Evolutionary conservation across 2,113 vertebrate genomes (phyloP).

Genomic region (Siniperca chuatsi): DNA sequence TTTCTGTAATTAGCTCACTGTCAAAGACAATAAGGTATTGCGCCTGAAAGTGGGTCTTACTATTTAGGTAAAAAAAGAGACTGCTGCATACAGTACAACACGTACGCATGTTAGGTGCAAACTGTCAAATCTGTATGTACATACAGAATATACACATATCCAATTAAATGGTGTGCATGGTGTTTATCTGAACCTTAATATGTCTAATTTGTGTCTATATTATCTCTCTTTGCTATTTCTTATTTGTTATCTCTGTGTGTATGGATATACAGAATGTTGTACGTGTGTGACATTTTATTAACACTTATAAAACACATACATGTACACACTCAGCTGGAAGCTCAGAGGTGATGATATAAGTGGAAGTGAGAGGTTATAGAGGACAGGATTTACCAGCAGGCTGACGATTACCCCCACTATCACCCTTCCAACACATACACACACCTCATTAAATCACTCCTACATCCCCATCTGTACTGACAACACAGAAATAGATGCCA

Average conservation of each 20-base stretch:
- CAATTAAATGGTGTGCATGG: background rate
- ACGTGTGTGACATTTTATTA: constrained; percentile 56
- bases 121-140: constrained; percentile 5
- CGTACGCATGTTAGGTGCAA: background rate
- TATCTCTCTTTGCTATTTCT: background rate
- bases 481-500: constrained; percentile 57
- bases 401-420: constrained; percentile 61
- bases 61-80: constrained; percentile 42
- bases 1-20: constrained; percentile 48
- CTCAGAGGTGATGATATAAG: constrained; percentile 69
- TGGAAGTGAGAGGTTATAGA: constrained; percentile 68
- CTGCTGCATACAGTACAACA: background rate
- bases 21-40: constrained; percentile 37
- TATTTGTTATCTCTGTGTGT: constrained; percentile 1
- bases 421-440: constrained; percentile 56
- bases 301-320: constrained; percentile 57
- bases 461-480: constrained; percentile 68
- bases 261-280: constrained; percentile 17
- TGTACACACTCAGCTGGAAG: constrained; percentile 54
- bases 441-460: constrained; percentile 63
- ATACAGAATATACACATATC: background rate
- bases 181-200: background rate
- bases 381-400: constrained; percentile 69
- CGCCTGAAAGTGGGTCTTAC: constrained; percentile 35
- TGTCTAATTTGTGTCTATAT: background rate